Evolutionary conservation across 2,888 invertebrate species (phyloP).

Genomic region (Deilephila elpenor): DNA sequence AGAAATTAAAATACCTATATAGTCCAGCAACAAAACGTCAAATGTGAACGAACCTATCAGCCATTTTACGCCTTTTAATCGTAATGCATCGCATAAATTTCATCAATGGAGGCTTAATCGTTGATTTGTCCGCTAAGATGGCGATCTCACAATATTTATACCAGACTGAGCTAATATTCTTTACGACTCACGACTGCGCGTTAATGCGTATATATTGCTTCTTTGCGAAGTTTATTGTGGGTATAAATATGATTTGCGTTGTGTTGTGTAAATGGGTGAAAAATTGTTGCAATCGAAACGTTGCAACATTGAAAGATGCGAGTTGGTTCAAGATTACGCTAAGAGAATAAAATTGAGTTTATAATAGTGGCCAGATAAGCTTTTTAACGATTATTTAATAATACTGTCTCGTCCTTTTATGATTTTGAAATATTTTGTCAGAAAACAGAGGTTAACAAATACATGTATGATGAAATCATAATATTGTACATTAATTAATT

Average conservation of each 20-base stretch:
- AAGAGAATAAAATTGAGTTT: neutral
- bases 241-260: slow-evolving; percentile 22
- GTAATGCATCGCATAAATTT: slow-evolving; percentile 62
- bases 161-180: slow-evolving; percentile 46
- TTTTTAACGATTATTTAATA: neutral
- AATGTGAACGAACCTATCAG: slow-evolving; percentile 20
- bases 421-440: neutral
- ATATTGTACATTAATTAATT: too few species aligned
- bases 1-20: too few species aligned
- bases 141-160: slow-evolving; percentile 46
- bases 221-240: slow-evolving; percentile 29
- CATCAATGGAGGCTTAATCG: slow-evolving; percentile 67
- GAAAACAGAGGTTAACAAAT: too few species aligned
- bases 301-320: neutral
- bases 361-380: too few species aligned
- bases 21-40: neutral
- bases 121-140: slow-evolving; percentile 57
- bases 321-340: neutral
- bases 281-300: slow-evolving; percentile 19
- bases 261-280: slow-evolving; percentile 1
- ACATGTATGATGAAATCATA: too few species aligned
- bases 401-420: neutral
- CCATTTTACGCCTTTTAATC: slow-evolving; percentile 50
- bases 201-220: slow-evolving; percentile 32
- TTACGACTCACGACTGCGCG: slow-evolving; percentile 37